Conservation (phyloP, 1,140 invertebrate species). For the Brachionus manjavacas region DNA sequence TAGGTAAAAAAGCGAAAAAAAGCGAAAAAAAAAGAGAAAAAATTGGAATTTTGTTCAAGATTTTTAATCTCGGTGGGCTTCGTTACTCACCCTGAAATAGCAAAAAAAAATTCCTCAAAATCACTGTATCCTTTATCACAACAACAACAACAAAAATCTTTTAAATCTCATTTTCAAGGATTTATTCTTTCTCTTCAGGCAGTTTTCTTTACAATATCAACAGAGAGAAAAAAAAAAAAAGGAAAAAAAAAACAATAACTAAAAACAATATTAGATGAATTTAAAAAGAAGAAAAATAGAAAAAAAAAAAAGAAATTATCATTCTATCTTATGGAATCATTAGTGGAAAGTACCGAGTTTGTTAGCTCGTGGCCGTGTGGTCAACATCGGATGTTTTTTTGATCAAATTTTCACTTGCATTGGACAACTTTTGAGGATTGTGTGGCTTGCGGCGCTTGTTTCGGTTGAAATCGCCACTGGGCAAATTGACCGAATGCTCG, state of each 20-base stretch:
- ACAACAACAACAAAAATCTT: background rate
- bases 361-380: background rate
- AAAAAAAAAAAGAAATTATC: background rate
- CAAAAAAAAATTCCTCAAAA: background rate
- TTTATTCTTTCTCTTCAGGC: background rate
- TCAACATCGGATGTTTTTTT: background rate
- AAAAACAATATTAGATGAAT: conserved; percentile 5
- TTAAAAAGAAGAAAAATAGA: background rate
- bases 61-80: conserved; percentile 27
- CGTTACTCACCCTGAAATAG: background rate
- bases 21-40: background rate
- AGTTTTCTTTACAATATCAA: background rate
- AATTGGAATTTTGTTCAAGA: conserved; percentile 24
- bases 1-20: background rate
- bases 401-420: background rate
- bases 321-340: background rate
- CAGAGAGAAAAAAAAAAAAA: background rate
- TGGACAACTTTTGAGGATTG: conserved; percentile 16
- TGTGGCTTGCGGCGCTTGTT: conserved; percentile 10
- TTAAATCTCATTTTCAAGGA: conserved; percentile 26
- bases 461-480: background rate
- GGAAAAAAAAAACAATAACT: background rate
- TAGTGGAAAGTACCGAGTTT: background rate
- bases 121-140: background rate
- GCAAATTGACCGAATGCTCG: background rate